Conservation (phyloP, 2,888 invertebrate genomes). For the Heteromyza rotundicornis region DNA sequence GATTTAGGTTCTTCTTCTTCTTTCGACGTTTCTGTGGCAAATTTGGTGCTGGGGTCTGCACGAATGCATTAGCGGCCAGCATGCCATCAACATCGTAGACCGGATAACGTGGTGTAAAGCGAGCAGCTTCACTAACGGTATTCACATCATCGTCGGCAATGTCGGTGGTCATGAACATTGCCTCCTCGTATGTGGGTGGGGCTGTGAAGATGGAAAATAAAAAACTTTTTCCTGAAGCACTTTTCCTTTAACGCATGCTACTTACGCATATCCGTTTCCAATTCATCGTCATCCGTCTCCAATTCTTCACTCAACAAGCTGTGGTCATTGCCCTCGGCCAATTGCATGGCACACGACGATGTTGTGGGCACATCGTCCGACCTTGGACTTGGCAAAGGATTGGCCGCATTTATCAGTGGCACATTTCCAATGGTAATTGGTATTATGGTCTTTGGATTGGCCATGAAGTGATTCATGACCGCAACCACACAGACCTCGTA, state of each 20-base stretch:
- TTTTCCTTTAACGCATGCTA: background rate
- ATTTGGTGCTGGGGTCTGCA: constrained; percentile 49
- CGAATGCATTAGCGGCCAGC: constrained; percentile 12
- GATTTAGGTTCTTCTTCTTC: constrained; percentile 1
- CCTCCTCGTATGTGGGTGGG: constrained; percentile 61
- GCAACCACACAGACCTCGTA: constrained; percentile 57
- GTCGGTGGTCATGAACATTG: constrained; percentile 56
- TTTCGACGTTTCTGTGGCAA: constrained; percentile 43
- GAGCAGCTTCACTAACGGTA: constrained; percentile 42
- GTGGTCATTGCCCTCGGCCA: constrained; percentile 33
- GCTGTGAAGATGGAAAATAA: constrained; percentile 40
- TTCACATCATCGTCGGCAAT: constrained; percentile 56
- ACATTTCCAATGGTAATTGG: constrained; percentile 61
- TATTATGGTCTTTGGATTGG: constrained; percentile 49
- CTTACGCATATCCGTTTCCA: constrained; percentile 44
- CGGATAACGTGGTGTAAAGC: constrained; percentile 59
- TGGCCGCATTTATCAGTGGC: constrained; percentile 41
- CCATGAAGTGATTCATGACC: constrained; percentile 49
- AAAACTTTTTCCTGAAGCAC: background rate
- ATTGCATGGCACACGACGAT: constrained; percentile 43
- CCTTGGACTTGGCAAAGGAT: constrained; percentile 21
- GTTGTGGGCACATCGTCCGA: constrained; percentile 47
- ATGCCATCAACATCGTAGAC: constrained; percentile 54
- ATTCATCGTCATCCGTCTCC: constrained; percentile 40
- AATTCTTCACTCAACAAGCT: constrained; percentile 36